A percentile compares a stretch with the other conserved stretches of the same genome.
Conservation (phyloP, 2,113 vertebrate species). For the Heptranchias perlo region DNA sequence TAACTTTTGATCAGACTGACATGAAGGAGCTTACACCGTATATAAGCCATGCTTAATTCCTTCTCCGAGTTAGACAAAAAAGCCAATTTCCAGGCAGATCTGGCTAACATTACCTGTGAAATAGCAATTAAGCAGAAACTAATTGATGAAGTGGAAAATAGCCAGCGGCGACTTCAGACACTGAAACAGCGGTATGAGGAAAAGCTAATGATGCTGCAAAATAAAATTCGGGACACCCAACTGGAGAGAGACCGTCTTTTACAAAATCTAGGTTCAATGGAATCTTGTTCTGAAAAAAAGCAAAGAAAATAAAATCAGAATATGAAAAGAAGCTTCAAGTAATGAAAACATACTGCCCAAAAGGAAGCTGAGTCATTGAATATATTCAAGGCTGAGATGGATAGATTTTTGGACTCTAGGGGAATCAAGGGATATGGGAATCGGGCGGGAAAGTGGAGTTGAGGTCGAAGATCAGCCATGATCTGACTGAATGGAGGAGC, state of each 20-base stretch:
- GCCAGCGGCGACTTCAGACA: constrained; percentile 87
- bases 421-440: too few species aligned
- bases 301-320: constrained; percentile 84
- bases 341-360: constrained; percentile 94
- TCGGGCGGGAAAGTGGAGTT: too few species aligned
- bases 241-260: constrained; percentile 94
- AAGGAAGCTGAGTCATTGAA: too few species aligned
- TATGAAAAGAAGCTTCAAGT: constrained; percentile 90
- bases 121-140: constrained; percentile 98
- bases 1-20: too few species aligned
- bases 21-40: too few species aligned
- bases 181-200: constrained; percentile 95
- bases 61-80: too few species aligned
- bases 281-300: constrained; percentile 87
- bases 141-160: constrained; percentile 96
- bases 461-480: too few species aligned
- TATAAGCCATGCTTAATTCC: too few species aligned
- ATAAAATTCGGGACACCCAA: constrained; percentile 94
- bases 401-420: too few species aligned
- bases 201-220: constrained; percentile 89
- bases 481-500: too few species aligned
- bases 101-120: constrained; percentile 98
- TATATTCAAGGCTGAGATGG: too few species aligned
- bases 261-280: constrained; percentile 94
- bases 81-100: constrained; percentile 89